phyloP scores from a whole-genome alignment of 2,797 vertebrate genomes.

The Ambastaia sidthimunki region DNA sequence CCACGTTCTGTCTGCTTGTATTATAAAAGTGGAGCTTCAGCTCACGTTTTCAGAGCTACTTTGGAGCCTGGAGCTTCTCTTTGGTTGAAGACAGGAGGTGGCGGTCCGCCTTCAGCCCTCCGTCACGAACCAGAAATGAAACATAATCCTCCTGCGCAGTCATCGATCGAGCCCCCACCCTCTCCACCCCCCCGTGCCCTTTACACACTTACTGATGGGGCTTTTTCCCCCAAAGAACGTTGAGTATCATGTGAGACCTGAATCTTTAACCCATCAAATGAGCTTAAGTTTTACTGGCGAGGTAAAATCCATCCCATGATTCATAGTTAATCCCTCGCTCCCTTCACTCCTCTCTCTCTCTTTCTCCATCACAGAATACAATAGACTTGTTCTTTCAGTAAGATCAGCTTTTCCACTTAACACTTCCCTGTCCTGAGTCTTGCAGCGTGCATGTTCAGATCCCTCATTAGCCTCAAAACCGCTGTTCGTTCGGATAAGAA shows the following conservation, averaged over 20 bases:
- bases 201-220: conserved; percentile 17
- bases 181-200: conserved; percentile 55
- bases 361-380: conserved; percentile 59
- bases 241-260: conserved; percentile 75
- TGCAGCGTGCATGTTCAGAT: conserved; percentile 67
- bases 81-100: conserved; percentile 55
- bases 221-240: conserved; percentile 54
- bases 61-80: conserved; percentile 12
- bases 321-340: conserved; percentile 69
- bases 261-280: conserved; percentile 76
- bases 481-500: conserved; percentile 61
- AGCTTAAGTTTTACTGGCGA: conserved; percentile 71
- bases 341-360: background rate
- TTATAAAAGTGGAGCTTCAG: conserved; percentile 46
- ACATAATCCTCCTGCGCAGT: conserved; percentile 71
- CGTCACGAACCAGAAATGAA: conserved; percentile 61
- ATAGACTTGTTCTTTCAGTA: conserved; percentile 65
- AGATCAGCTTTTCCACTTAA: conserved; percentile 64
- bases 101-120: conserved; percentile 35
- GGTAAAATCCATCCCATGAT: conserved; percentile 77
- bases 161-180: conserved; percentile 74
- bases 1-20: conserved; percentile 52
- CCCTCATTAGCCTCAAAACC: conserved; percentile 72
- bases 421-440: conserved; percentile 58
- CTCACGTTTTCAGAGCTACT: background rate